Conservation (phyloP, 2,113 vertebrate species). For the Meleagris gallopavo region DNA sequence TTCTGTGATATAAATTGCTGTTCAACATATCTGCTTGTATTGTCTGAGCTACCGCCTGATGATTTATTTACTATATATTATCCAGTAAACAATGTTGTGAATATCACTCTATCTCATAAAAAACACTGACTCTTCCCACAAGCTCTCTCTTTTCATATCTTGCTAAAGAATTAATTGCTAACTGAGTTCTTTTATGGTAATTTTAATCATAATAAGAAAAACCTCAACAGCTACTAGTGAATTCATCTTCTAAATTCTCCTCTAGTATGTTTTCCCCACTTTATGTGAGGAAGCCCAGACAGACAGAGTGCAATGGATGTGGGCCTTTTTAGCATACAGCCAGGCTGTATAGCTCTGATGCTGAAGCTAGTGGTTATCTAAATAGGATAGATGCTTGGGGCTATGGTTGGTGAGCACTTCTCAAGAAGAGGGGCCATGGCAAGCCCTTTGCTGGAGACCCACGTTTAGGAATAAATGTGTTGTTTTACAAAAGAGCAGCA, state of each 20-base stretch:
- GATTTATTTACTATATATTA: not conserved
- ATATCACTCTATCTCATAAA: not conserved
- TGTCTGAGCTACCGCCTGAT: not conserved
- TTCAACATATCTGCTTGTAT: not conserved
- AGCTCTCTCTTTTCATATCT: not conserved
- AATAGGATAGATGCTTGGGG: not conserved
- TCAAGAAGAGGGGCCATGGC: not conserved
- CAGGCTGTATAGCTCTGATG: not conserved
- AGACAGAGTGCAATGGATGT: not conserved
- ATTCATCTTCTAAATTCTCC: not conserved
- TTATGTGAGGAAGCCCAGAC: not conserved
- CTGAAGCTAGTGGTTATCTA: not conserved
- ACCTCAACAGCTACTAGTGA: not conserved
- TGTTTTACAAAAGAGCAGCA: not conserved
- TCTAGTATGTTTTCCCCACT: not conserved
- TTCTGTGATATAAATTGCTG: not conserved
- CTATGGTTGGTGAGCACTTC: not conserved
- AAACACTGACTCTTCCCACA: not conserved
- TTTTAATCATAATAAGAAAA: not conserved
- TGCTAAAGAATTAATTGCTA: not conserved
- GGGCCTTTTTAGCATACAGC: not conserved
- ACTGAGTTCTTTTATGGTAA: not conserved
- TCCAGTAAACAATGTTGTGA: not conserved
- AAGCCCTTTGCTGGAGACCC: not conserved
- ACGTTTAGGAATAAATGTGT: not conserved